These are phyloP conservation scores for Pitangus sulphuratus DNA, from an alignment of 2,797 vertebrate genomes.

Conservation along the genomic window DNA sequence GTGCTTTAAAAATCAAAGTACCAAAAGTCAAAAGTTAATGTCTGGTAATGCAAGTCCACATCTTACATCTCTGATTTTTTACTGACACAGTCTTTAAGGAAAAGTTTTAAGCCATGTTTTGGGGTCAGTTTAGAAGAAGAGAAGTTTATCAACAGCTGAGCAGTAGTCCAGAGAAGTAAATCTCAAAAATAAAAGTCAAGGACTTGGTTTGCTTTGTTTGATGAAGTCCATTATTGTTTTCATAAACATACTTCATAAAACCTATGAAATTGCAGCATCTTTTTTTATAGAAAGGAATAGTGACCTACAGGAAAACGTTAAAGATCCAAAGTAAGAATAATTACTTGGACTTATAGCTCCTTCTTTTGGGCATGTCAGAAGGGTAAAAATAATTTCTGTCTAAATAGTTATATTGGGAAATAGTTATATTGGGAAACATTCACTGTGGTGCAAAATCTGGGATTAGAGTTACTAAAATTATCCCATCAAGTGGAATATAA, in stretches of 20 bases:
- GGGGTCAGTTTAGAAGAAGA: background rate
- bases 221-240: background rate
- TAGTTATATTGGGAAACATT: background rate
- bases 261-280: background rate
- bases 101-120: background rate
- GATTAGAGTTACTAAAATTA: conserved; percentile 51
- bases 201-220: background rate
- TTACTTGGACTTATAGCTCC: background rate
- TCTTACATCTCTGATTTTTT: background rate
- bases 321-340: background rate
- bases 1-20: background rate
- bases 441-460: conserved; percentile 15
- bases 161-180: background rate
- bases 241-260: background rate
- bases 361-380: background rate
- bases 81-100: background rate
- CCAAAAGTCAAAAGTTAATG: background rate
- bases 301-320: background rate
- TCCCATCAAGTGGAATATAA: background rate
- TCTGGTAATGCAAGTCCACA: background rate
- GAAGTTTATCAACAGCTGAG: background rate
- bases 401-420: background rate
- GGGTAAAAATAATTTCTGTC: background rate
- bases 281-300: background rate
- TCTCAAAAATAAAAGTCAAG: background rate